Base-by-base conservation (phyloP, 1,140 invertebrate species). In the Drosophila elegans region DNA sequence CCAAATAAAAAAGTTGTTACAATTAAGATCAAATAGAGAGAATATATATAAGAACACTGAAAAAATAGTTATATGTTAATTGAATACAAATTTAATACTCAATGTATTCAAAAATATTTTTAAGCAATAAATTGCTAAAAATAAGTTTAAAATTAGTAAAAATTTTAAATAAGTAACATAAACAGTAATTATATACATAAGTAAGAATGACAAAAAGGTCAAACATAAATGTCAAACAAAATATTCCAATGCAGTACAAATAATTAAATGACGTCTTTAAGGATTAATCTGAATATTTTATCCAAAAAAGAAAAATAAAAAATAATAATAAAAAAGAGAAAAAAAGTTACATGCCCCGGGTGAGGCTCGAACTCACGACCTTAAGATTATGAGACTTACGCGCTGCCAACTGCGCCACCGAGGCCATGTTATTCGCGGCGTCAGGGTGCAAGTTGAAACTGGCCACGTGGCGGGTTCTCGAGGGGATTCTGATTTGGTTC, bases 381-480 rank as follows among this genome's bases (percentile, higher is more conserved):
- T 97, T 97, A 96, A 97, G 96, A 97, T 97, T 97, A 97, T 97
- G 96, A 97, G 96, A 97, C 96, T 97, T 96, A 97, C 96, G 96
- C 96, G 96, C 96, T 97, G 95, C 96, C 96, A 96, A 96, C 96
- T 97, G 96, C 96, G 96, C 96, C 95, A 97, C 95, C 96, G 96
- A 97, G 95, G 96, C 96, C n/a, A 71, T 60, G 72, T 83, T 54
- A 54, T 56, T 12, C 29, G 0, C 39, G 5, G 3, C 10, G 59
- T 4, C 49, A 36, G 45, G 71, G 51, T 55, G 56, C 36, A 25
- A 74, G 6, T 71, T 78, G 5, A 66, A 2, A 39, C 29, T 25
- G 21, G 82, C 82, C 78, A 85, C 81, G 81, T 84, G 77, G 81
- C 81, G 16, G 3, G 10, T 32, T 49, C 27, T 49, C n/a, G 7